A percentile compares a stretch with the other conserved stretches of the same genome.
phyloP scores from a whole-genome alignment of 2,888 invertebrate species.

The Uropetala carovei region DNA sequence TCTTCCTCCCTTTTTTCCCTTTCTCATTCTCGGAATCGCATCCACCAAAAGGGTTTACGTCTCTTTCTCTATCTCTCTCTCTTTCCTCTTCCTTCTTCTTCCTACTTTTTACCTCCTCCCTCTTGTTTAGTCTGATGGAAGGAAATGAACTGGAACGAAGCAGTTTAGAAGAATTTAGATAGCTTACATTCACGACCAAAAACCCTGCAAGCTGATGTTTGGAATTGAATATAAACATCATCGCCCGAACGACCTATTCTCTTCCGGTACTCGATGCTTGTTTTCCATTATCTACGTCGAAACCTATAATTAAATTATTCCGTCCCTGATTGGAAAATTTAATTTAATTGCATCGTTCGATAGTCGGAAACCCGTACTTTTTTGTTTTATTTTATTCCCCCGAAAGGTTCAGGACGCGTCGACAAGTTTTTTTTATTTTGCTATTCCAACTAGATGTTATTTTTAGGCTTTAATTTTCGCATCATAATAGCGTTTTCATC shows the following conservation, averaged over 20 bases:
- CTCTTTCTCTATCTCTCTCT: background rate
- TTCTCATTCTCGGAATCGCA: background rate
- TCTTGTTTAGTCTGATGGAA: conserved; percentile 16
- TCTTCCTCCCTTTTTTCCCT: background rate
- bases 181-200: background rate
- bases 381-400: background rate
- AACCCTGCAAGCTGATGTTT: conserved; percentile 29
- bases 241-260: conserved; percentile 9
- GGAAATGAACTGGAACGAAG: background rate
- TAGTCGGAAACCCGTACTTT: background rate
- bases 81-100: background rate
- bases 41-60: background rate
- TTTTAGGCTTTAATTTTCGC: background rate
- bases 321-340: conserved; percentile 53
- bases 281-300: conserved; percentile 56
- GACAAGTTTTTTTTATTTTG: background rate
- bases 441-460: background rate
- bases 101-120: background rate
- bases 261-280: background rate
- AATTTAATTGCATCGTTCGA: conserved; percentile 46
- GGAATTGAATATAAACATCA: conserved; percentile 63
- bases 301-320: conserved; percentile 53
- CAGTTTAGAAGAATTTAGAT: conserved; percentile 21
- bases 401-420: background rate
- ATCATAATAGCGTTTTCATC: background rate